A percentile compares a stretch with the other conserved stretches of the same genome.
Conservation (phyloP, 2,888 invertebrate species). For the Platycheirus albimanus region DNA sequence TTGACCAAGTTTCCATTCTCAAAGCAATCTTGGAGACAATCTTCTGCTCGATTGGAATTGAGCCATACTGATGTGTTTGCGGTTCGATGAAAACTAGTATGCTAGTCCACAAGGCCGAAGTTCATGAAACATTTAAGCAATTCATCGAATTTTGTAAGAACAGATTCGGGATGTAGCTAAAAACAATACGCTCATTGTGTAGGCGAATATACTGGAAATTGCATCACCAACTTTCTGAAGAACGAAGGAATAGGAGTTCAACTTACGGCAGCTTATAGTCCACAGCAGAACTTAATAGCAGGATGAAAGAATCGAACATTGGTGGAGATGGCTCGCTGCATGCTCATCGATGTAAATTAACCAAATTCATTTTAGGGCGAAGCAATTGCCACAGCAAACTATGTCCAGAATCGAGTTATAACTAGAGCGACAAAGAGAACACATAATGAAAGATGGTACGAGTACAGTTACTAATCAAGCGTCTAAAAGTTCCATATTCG, state of each 20-base stretch:
- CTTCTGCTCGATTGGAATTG: slow-evolving; percentile 2
- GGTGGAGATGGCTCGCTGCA: slow-evolving; percentile 16
- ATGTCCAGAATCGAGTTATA: background rate
- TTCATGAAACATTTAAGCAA: slow-evolving; percentile 48
- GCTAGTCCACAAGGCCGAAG: slow-evolving; percentile 55
- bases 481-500: slow-evolving; percentile 9
- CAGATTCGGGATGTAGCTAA: slow-evolving; percentile 44
- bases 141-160: slow-evolving; percentile 59
- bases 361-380: slow-evolving; percentile 25
- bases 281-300: slow-evolving; percentile 1
- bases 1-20: slow-evolving; percentile 31
- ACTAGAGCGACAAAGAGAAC: background rate
- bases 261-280: background rate
- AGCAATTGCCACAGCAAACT: slow-evolving; percentile 7
- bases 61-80: slow-evolving; percentile 75
- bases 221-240: background rate
- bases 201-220: background rate
- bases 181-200: slow-evolving; percentile 20
- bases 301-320: slow-evolving; percentile 13
- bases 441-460: slow-evolving; percentile 11
- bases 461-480: background rate
- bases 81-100: slow-evolving; percentile 77
- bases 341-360: background rate
- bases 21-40: slow-evolving; percentile 6
- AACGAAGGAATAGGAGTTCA: slow-evolving; percentile 1